phyloP scores from a whole-genome alignment of 2,113 vertebrate genomes.

The Atrichornis clamosus region DNA sequence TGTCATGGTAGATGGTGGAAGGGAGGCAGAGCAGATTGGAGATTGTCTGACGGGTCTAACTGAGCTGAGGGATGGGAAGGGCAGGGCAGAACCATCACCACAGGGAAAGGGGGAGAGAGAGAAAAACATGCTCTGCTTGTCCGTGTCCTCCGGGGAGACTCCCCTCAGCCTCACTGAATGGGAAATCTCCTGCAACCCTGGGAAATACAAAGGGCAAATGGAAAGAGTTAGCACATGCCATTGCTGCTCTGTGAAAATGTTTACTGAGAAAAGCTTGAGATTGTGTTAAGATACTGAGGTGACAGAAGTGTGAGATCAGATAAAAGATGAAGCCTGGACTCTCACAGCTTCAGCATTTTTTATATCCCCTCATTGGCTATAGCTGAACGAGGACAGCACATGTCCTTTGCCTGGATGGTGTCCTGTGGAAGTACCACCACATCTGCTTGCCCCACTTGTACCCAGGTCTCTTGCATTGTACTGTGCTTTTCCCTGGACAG shows the following conservation, averaged over 20 bases:
- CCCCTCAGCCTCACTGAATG: neutral
- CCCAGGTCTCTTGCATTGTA: neutral
- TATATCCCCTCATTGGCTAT: neutral
- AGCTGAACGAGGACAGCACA: neutral
- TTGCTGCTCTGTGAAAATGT: conserved; percentile 36
- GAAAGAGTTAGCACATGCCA: conserved; percentile 46
- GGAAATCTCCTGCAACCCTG: neutral
- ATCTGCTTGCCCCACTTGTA: neutral
- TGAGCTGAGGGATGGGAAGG: neutral
- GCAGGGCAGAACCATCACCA: neutral
- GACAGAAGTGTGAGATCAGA: neutral
- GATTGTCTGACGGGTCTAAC: neutral
- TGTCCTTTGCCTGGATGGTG: neutral
- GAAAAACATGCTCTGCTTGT: neutral
- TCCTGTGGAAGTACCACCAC: neutral
- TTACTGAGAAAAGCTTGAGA: conserved; percentile 37
- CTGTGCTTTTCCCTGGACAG: neutral
- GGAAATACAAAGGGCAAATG: conserved; percentile 42
- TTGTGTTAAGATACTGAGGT: conserved; percentile 3
- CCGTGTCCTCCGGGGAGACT: neutral
- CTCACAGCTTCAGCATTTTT: neutral
- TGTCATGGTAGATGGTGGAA: neutral
- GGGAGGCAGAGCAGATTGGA: neutral
- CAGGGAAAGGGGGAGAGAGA: neutral
- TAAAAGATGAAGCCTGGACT: neutral